Percentiles rank a stretch among this genome's conserved stretches.
Conservation (phyloP, 2,888 invertebrate species). For the Cosmorhoe ocellata region DNA sequence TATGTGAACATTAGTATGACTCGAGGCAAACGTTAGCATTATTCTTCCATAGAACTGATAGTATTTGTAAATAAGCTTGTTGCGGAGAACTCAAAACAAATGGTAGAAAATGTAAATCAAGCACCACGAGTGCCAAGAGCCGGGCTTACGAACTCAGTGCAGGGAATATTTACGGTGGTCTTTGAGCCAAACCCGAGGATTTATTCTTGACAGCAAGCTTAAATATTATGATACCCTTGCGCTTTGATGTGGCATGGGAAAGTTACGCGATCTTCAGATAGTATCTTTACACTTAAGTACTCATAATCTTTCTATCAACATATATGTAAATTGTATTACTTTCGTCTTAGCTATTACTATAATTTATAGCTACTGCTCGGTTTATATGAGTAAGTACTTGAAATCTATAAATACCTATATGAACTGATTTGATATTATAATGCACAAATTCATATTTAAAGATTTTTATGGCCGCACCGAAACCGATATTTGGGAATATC, state of each 20-base stretch:
- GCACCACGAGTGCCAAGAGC: slow-evolving; percentile 32
- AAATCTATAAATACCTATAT: too few relatives aligned
- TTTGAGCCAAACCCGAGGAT: slow-evolving; percentile 33
- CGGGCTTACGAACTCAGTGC: slow-evolving; percentile 34
- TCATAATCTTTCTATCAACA: slow-evolving; percentile 3
- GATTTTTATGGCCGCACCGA: too few relatives aligned
- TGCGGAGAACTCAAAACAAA: slow-evolving; percentile 27
- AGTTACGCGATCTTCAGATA: slow-evolving; percentile 14
- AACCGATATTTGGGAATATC: too few relatives aligned
- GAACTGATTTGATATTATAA: too few relatives aligned
- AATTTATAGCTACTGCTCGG: slow-evolving; percentile 7
- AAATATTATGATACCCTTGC: slow-evolving; percentile 28
- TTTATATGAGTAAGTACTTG: neutral
- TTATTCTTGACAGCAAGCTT: slow-evolving; percentile 32
- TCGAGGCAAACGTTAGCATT: slow-evolving; percentile 30
- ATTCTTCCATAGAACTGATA: slow-evolving; percentile 32
- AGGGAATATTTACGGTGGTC: slow-evolving; percentile 34
- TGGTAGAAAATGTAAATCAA: slow-evolving; percentile 34
- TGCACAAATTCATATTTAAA: too few relatives aligned
- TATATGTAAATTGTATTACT: too few relatives aligned
- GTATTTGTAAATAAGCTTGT: slow-evolving; percentile 34
- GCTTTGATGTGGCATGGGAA: slow-evolving; percentile 30
- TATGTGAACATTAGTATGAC: slow-evolving; percentile 28
- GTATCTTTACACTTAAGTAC: slow-evolving; percentile 15
- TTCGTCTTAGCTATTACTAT: slow-evolving; percentile 15